Evolutionary conservation across 2,888 invertebrate genomes (phyloP).

Genomic region (Harmothoe impar): DNA sequence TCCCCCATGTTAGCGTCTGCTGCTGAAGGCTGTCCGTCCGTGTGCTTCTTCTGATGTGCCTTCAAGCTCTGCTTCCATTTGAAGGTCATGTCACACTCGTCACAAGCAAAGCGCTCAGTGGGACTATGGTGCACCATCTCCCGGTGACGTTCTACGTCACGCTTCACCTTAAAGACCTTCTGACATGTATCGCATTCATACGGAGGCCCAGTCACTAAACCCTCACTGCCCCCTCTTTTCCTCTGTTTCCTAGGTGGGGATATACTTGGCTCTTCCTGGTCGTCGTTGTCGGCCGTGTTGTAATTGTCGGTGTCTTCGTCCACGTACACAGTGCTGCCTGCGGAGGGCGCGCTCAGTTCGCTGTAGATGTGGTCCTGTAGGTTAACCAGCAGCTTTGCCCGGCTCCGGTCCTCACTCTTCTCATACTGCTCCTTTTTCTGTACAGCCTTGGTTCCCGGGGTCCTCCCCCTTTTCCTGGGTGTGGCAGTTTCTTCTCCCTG

Average conservation of each 20-base stretch:
- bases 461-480: not conserved
- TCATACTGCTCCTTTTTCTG: not conserved
- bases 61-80: constrained; percentile 38
- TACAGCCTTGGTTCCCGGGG: not conserved
- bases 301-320: no score
- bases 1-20: not conserved
- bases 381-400: not conserved
- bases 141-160: no score
- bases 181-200: no score
- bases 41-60: not conserved
- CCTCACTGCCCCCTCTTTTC: not conserved
- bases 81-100: not conserved
- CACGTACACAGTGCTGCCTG: no score
- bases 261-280: no score
- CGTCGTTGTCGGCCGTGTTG: no score
- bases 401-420: not conserved
- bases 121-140: not conserved
- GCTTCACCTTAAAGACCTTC: no score
- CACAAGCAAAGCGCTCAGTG: not conserved
- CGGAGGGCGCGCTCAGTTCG: not conserved
- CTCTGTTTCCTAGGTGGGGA: no score
- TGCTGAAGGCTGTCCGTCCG: not conserved
- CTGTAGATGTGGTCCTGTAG: not conserved
- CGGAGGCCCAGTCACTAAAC: no score
- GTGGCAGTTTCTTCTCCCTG: not conserved